Percentiles rank a stretch among this genome's conserved stretches.
Conservation (phyloP, 2,113 vertebrate genomes). For the Triplophysa dalaica region DNA sequence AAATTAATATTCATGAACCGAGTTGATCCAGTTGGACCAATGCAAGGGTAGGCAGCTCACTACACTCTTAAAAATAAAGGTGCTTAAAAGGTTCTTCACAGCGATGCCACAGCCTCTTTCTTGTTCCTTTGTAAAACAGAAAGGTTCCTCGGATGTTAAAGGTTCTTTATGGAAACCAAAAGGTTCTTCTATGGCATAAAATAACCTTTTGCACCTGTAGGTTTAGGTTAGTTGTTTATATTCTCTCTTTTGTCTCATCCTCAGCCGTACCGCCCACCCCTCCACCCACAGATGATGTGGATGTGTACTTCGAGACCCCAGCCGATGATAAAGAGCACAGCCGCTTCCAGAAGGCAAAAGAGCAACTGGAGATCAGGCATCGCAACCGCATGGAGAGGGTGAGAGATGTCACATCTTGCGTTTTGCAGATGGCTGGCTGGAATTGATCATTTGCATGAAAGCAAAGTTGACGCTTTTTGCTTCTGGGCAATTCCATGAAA, state of each 20-base stretch:
- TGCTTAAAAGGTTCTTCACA: too few relatives aligned
- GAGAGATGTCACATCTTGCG: conserved; percentile 48
- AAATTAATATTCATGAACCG: too few relatives aligned
- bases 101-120: too few relatives aligned
- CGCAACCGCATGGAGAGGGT: conserved; percentile 96
- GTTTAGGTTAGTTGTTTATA: not conserved
- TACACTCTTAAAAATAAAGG: not conserved
- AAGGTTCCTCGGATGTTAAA: too few relatives aligned
- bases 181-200: too few relatives aligned
- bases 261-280: conserved; percentile 78
- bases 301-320: conserved; percentile 95
- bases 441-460: not conserved
- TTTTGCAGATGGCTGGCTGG: not conserved
- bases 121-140: too few relatives aligned
- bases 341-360: conserved; percentile 96
- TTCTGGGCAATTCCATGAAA: too few relatives aligned
- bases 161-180: too few relatives aligned
- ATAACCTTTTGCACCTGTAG: not conserved
- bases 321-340: conserved; percentile 95
- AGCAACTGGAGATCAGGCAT: conserved; percentile 94
- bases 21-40: too few relatives aligned
- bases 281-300: conserved; percentile 90
- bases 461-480: too few relatives aligned
- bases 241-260: conserved; percentile 21
- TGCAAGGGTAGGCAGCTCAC: not conserved